phyloP scores from a whole-genome alignment of 2,888 invertebrate species.

The Bhutanitis thaidina region DNA sequence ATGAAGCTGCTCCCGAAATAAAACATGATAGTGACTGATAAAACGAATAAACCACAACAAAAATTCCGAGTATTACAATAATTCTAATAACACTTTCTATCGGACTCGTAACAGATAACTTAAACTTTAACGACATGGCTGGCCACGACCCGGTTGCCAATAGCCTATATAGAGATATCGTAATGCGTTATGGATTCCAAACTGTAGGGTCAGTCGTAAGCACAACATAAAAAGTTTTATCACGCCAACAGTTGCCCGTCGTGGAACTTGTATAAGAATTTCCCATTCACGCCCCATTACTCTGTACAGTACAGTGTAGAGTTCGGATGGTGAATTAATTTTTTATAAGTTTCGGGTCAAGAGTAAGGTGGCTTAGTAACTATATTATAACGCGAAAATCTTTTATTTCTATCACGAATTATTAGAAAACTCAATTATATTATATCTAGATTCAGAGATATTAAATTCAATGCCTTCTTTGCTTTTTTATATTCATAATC shows the following conservation, averaged over 20 bases:
- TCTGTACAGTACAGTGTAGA: constrained; percentile 29
- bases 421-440: too few relatives aligned
- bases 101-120: not conserved
- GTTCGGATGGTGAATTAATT: constrained; percentile 26
- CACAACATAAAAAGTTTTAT: constrained; percentile 75
- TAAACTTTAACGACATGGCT: constrained; percentile 1
- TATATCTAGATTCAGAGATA: constrained; percentile 4
- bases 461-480: constrained; percentile 8
- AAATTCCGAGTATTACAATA: too few relatives aligned
- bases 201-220: constrained; percentile 59
- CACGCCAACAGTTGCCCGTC: constrained; percentile 55
- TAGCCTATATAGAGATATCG: constrained; percentile 29
- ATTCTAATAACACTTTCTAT: not conserved
- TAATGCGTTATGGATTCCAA: constrained; percentile 53
- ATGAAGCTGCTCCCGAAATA: too few relatives aligned
- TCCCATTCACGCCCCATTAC: constrained; percentile 67
- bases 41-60: too few relatives aligned
- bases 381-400: too few relatives aligned
- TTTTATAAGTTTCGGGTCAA: constrained; percentile 32
- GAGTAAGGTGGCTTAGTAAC: constrained; percentile 23
- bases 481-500: constrained; percentile 20
- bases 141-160: constrained; percentile 16
- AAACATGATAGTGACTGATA: too few relatives aligned
- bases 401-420: too few relatives aligned
- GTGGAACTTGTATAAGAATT: constrained; percentile 62